Conservation (phyloP, 2,888 invertebrate species). For the Phanerotoma sp. region DNA sequence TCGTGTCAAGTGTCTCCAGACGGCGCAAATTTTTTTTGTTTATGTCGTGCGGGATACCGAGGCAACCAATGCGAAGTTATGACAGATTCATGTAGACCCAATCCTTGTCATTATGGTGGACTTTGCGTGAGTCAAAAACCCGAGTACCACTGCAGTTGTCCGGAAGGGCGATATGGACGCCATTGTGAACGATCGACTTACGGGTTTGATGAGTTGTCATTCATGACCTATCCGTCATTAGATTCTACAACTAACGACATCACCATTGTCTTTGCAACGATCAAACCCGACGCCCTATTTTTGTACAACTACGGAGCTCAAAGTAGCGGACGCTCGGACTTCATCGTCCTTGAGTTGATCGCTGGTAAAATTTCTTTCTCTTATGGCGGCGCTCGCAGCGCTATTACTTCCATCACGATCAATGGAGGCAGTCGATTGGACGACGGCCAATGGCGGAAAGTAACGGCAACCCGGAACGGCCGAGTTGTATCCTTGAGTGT, state of each 20-base stretch:
- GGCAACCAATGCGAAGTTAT: conserved; percentile 89
- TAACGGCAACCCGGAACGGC: conserved; percentile 88
- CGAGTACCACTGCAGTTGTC: conserved; percentile 71
- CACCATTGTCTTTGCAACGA: conserved; percentile 86
- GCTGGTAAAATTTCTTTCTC: conserved; percentile 85
- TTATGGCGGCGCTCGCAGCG: conserved; percentile 85
- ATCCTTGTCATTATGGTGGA: conserved; percentile 90
- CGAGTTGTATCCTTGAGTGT: conserved; percentile 83
- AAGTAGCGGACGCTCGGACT: conserved; percentile 86
- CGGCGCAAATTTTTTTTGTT: conserved; percentile 85
- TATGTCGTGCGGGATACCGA: conserved; percentile 87
- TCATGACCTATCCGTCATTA: conserved; percentile 82
- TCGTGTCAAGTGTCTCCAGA: conserved; percentile 88
- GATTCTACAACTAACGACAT: conserved; percentile 90
- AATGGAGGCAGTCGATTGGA: conserved; percentile 67
- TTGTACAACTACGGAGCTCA: conserved; percentile 90
- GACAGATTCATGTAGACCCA: conserved; percentile 87
- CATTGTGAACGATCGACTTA: conserved; percentile 89
- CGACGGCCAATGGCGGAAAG: conserved; percentile 89
- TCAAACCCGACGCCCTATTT: conserved; percentile 81
- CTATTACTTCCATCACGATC: conserved; percentile 79
- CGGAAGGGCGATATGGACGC: conserved; percentile 83
- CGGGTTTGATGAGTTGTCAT: conserved; percentile 88
- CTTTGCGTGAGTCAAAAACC: conserved; percentile 86
- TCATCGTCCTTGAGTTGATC: conserved; percentile 87